Base-by-base conservation (phyloP, 2,113 vertebrate genomes). In the Chamaetylas fuelleborni region DNA sequence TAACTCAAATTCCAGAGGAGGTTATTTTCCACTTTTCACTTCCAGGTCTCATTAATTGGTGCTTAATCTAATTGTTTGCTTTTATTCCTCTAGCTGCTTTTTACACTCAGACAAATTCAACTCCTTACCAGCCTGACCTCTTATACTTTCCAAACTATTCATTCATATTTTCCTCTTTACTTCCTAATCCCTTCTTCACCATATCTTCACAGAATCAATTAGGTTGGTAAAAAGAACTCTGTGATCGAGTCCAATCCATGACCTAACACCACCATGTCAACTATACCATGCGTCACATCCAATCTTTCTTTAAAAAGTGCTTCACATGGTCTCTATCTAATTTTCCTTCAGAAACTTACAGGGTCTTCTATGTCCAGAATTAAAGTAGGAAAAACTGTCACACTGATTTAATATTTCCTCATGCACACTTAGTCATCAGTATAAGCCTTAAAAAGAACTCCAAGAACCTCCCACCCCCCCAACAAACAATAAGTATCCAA, bases 291-390 rank as follows among this genome's bases (percentile, higher is more conserved):
- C 25, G 53, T 29, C 20, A 67, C 2, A 2, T 47, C 19, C 53
- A 74, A 9, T 60, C 24, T 34, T 81, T 45, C 38, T 38, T 53
- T 60, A 25, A 20, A 9, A 56, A 60, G 9, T 38, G 33, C 38
- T 54, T 47, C 20, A 40, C 2, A 5, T 20, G 33, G 14, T 15
- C 60, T 81, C 56, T 42, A 83, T 69, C 48, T 36, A 72, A 2
- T 57, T 92, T 76, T 79, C n/a, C 38, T 81, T 78, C 61, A 91
- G 48, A 89, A 95, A 87, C 8, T 10, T 18, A 77, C 20, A 47
- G 13, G 2, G 14, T 81, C 14, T 69, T 45, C 45, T 58, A 9
- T 4, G 5, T 61, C 62, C 64, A 78, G 16, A 89, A 24, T 28
- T 45, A 86, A 70, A 26, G 25, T 7, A 87, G 7, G 8, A 78